These are phyloP conservation scores for Odontamblyopus lacepedii DNA, from an alignment of 2,797 vertebrate species.

Conservation along the genomic window DNA sequence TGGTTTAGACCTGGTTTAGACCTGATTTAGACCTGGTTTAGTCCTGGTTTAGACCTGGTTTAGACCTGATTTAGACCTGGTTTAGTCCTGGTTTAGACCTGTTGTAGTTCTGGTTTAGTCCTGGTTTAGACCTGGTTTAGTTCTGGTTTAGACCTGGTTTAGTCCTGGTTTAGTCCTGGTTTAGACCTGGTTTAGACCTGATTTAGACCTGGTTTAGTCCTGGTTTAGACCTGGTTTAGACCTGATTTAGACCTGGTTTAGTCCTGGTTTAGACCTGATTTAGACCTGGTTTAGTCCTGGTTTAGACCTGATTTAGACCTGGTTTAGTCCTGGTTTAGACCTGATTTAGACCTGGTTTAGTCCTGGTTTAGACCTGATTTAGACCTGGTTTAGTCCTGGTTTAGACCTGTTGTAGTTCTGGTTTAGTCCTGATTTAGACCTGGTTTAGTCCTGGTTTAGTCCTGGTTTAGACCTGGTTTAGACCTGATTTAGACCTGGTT, in stretches of 20 bases:
- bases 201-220: background rate
- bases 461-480: background rate
- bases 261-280: background rate
- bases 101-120: too few species aligned
- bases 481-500: too few species aligned
- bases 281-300: too few species aligned
- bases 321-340: too few species aligned
- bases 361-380: too few species aligned
- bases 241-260: too few species aligned
- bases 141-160: background rate
- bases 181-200: background rate
- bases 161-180: too few species aligned
- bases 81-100: too few species aligned
- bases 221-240: background rate
- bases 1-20: background rate
- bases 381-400: background rate
- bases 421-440: too few species aligned
- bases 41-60: background rate
- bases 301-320: background rate
- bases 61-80: background rate
- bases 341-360: background rate
- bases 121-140: background rate
- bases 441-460: background rate
- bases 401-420: too few species aligned
- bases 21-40: too few species aligned